Conservation (phyloP, 2,113 vertebrate species). For the Gadus chalcogrammus region DNA sequence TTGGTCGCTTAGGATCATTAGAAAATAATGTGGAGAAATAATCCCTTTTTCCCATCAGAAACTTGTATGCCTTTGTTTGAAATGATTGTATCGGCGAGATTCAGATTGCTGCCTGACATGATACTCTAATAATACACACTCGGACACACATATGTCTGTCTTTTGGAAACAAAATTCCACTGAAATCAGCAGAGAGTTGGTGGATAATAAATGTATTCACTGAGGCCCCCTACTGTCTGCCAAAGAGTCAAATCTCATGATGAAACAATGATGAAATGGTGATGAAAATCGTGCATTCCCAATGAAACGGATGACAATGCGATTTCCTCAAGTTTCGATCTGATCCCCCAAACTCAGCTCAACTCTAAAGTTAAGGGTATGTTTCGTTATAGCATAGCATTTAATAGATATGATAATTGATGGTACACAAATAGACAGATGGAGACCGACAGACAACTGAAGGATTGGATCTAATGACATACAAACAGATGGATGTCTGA, state of each 20-base stretch:
- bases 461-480: background rate
- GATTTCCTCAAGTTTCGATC: conserved; percentile 30
- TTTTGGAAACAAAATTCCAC: too few relatives aligned
- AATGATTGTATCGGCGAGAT: too few relatives aligned
- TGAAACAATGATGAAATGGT: conserved; percentile 59
- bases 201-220: conserved; percentile 52
- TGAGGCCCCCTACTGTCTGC: conserved; percentile 41
- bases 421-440: conserved; percentile 1
- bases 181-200: too few relatives aligned
- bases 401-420: background rate
- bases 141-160: too few relatives aligned
- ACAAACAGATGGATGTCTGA: background rate
- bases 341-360: background rate
- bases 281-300: conserved; percentile 29
- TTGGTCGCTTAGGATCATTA: too few relatives aligned
- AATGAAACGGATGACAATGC: conserved; percentile 44
- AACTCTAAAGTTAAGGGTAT: conserved; percentile 13
- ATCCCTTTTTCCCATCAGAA: too few relatives aligned
- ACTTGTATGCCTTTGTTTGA: too few relatives aligned
- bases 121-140: too few relatives aligned
- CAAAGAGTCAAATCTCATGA: conserved; percentile 51
- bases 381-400: background rate
- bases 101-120: too few relatives aligned
- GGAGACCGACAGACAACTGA: too few relatives aligned
- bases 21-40: too few relatives aligned